Evolutionary conservation across 2,113 vertebrate genomes (phyloP).

Genomic region (Camarhynchus parvulus): DNA sequence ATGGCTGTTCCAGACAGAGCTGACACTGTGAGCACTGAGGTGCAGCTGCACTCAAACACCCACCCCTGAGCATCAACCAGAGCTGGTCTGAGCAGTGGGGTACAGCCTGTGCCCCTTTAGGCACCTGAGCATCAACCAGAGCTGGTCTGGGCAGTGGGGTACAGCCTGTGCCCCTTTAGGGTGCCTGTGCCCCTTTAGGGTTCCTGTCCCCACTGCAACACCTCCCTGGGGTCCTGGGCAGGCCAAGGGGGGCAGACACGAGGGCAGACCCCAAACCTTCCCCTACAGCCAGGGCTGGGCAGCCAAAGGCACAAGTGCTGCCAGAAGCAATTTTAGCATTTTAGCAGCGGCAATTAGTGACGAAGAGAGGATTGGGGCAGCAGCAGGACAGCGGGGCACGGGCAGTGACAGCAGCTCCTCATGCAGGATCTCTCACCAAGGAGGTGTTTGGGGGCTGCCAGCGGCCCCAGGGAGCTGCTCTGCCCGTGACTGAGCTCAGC

Average conservation of each 20-base stretch:
- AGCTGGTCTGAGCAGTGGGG: fast-evolving
- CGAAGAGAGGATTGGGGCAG: neutral
- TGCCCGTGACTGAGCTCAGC: neutral
- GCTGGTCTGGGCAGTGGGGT: fast-evolving
- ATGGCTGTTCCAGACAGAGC: neutral
- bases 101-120: too few relatives aligned
- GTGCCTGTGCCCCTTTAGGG: too few relatives aligned
- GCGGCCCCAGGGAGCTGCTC: neutral
- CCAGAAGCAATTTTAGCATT: neutral
- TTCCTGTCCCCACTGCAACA: too few relatives aligned
- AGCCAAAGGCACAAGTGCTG: too few relatives aligned
- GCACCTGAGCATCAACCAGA: too few relatives aligned
- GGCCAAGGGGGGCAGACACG: too few relatives aligned
- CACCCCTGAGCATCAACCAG: too few relatives aligned
- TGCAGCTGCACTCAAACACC: neutral
- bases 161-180: too few relatives aligned
- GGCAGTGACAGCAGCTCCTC: neutral
- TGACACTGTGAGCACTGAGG: neutral
- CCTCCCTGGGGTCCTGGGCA: neutral
- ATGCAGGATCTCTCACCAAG: fast-evolving
- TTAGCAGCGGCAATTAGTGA: neutral
- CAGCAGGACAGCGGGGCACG: fast-evolving
- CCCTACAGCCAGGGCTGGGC: fast-evolving
- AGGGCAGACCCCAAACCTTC: neutral
- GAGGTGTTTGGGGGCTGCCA: fast-evolving